Conservation (phyloP, 2,888 invertebrate genomes). For the Rutpela maculata region DNA sequence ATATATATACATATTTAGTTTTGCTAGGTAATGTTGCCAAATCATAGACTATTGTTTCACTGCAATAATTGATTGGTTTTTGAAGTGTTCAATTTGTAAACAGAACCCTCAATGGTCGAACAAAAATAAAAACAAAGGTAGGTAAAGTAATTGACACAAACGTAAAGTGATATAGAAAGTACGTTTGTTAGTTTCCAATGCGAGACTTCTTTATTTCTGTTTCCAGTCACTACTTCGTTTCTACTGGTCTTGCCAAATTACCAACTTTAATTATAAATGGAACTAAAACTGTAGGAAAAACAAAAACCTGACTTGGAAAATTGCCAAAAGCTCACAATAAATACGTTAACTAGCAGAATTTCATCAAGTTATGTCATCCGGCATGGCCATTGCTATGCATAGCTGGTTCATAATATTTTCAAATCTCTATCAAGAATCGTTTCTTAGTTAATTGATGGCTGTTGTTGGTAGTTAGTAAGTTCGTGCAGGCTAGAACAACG, state of each 20-base stretch:
- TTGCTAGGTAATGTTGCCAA: no score
- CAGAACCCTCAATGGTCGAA: background rate
- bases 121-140: background rate
- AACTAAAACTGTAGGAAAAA: background rate
- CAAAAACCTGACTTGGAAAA: background rate
- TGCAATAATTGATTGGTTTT: background rate
- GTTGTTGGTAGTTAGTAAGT: background rate
- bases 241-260: background rate
- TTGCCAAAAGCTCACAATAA: background rate
- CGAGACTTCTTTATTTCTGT: background rate
- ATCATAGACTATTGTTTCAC: no score
- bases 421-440: background rate
- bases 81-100: background rate
- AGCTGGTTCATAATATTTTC: background rate
- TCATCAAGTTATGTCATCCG: background rate
- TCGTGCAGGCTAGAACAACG: background rate
- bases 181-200: constrained; percentile 1
- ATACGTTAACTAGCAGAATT: background rate
- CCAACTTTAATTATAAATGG: constrained; percentile 7
- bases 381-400: background rate
- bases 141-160: background rate
- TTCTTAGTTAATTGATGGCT: constrained; percentile 3
- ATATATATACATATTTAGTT: no score
- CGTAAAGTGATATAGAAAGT: background rate
- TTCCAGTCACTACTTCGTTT: background rate